Conservation (phyloP, 1,140 invertebrate species). For the Cardiocondyla obscurior region DNA sequence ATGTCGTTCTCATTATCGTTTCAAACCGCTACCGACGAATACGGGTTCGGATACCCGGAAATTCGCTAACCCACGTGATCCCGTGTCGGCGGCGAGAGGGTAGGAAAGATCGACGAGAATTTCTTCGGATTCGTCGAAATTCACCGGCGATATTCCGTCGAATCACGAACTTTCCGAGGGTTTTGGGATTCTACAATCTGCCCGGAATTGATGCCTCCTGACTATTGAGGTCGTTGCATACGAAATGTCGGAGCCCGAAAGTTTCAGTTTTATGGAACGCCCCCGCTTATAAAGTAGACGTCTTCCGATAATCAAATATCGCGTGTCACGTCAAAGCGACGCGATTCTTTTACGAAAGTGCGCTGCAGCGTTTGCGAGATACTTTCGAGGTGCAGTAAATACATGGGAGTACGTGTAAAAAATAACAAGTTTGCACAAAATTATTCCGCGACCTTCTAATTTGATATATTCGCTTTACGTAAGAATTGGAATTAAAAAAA, state of each 20-base stretch:
- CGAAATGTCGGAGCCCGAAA: constrained; percentile 27
- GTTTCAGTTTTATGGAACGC: constrained; percentile 14
- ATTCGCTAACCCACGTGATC: constrained; percentile 15
- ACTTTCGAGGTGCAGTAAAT: background rate
- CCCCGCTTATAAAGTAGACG: constrained; percentile 13
- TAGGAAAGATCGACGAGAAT: constrained; percentile 3
- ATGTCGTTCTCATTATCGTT: constrained; percentile 60
- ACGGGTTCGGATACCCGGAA: constrained; percentile 35
- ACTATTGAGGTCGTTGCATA: constrained; percentile 2
- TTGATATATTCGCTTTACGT: background rate
- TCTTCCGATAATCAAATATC: constrained; percentile 33
- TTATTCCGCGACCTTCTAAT: background rate
- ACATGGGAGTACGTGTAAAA: background rate
- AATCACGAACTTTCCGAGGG: constrained; percentile 21
- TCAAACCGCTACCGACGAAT: constrained; percentile 23
- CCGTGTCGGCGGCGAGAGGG: background rate
- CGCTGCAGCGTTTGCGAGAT: background rate
- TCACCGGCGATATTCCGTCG: background rate
- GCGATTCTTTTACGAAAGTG: background rate
- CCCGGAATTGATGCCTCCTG: constrained; percentile 10
- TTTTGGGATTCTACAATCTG: constrained; percentile 2
- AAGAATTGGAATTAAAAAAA: background rate
- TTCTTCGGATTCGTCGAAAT: constrained; percentile 14
- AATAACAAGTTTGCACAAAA: background rate
- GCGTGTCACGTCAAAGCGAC: constrained; percentile 17